phyloP scores from a whole-genome alignment of 1,140 invertebrate genomes.

The Adelges cooleyi region DNA sequence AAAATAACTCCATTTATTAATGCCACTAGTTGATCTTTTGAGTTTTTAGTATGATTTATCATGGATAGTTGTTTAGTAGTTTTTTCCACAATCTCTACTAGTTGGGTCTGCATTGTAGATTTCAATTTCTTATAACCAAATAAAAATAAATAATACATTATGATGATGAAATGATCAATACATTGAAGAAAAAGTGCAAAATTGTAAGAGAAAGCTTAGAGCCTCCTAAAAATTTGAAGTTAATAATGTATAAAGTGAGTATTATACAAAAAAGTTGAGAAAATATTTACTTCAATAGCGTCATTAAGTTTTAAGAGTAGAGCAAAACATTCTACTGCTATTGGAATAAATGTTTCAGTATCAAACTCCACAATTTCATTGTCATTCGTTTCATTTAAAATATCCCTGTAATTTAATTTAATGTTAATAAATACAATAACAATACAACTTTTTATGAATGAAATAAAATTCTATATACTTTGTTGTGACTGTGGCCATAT shows the following conservation, averaged over 20 bases:
- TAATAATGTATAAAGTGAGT: background rate
- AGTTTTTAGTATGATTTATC: slow-evolving; percentile 33
- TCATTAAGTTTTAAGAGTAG: slow-evolving; percentile 72
- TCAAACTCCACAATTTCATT: slow-evolving; percentile 55
- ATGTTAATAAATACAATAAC: too few relatives aligned
- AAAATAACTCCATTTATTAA: slow-evolving; percentile 54
- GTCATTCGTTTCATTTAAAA: slow-evolving; percentile 17
- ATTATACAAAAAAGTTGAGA: too few relatives aligned
- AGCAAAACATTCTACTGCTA: slow-evolving; percentile 69
- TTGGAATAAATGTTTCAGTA: slow-evolving; percentile 59
- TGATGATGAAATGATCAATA: too few relatives aligned
- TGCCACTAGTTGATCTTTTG: slow-evolving; percentile 41
- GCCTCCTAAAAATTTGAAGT: background rate
- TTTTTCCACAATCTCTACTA: slow-evolving; percentile 60
- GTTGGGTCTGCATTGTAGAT: slow-evolving; percentile 64
- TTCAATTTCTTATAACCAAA: slow-evolving; percentile 75
- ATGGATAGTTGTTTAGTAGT: slow-evolving; percentile 45
- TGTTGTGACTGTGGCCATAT: background rate
- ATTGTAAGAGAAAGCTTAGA: too few relatives aligned
- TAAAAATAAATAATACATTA: slow-evolving; percentile 34
- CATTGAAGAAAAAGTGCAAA: too few relatives aligned
- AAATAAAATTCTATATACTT: background rate
- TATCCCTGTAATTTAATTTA: slow-evolving; percentile 33
- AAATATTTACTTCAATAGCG: slow-evolving; percentile 57
- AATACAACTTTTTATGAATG: background rate